phyloP scores from a whole-genome alignment of 1,140 invertebrate species.

The Achatina immaculata region DNA sequence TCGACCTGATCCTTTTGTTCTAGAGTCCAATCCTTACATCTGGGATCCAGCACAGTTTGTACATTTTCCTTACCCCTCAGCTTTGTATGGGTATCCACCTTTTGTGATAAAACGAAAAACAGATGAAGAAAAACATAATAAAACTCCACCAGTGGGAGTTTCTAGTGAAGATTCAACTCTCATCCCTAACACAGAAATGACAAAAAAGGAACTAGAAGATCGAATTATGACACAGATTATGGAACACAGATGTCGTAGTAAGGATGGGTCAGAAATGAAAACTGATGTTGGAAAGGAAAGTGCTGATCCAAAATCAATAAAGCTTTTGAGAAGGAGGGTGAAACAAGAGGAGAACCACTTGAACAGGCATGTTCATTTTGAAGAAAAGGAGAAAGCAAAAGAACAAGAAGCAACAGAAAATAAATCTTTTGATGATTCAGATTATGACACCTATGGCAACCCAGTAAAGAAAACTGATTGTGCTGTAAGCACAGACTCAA shows the following conservation, averaged over 20 bases:
- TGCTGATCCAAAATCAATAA: not conserved
- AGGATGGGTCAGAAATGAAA: constrained; percentile 31
- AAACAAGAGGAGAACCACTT: constrained; percentile 57
- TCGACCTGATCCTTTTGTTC: constrained; percentile 42
- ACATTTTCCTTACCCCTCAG: constrained; percentile 49
- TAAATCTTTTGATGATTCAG: constrained; percentile 25
- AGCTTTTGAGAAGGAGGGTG: constrained; percentile 52
- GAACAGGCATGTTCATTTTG: constrained; percentile 57
- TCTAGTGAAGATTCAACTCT: constrained; percentile 15
- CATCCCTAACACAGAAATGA: constrained; percentile 63
- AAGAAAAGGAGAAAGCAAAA: constrained; percentile 35
- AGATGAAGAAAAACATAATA: constrained; percentile 45
- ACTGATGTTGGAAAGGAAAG: constrained; percentile 10
- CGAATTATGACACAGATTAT: constrained; percentile 56
- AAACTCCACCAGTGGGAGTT: not conserved
- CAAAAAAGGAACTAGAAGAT: constrained; percentile 56
- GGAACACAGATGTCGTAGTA: constrained; percentile 48
- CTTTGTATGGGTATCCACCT: constrained; percentile 36
- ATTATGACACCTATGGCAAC: constrained; percentile 28
- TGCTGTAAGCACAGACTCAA: constrained; percentile 55
- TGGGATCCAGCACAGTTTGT: constrained; percentile 37
- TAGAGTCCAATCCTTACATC: constrained; percentile 40
- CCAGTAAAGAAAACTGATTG: constrained; percentile 29
- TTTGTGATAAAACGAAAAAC: not conserved
- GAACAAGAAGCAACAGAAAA: not conserved